Percentiles rank a stretch among this genome's conserved stretches.
Conservation (phyloP, 37 sponge, comb jelly and placozoan species). For the Diacarnus erythraeanus region DNA sequence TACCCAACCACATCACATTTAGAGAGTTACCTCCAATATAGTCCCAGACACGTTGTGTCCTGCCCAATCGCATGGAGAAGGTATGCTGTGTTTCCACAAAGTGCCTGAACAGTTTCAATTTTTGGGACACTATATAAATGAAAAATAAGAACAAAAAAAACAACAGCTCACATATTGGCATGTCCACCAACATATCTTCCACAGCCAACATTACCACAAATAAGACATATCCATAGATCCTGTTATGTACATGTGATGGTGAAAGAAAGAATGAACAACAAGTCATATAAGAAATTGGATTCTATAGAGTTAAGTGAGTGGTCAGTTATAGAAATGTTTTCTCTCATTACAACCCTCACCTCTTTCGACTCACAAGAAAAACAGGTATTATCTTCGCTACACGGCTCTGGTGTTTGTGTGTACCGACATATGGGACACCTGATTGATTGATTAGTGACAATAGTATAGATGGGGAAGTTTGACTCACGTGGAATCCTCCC, state of each 20-base stretch:
- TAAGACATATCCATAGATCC: conserved; percentile 95
- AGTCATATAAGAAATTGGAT: no score
- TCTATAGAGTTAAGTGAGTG: no score
- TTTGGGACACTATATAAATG: not conserved
- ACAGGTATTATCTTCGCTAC: conserved; percentile 66
- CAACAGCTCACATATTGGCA: conserved; percentile 61
- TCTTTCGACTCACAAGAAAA: conserved; percentile 71
- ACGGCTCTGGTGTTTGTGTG: conserved; percentile 77
- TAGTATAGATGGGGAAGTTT: not conserved
- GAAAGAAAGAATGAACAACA: no score
- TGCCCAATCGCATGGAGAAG: conserved; percentile 90
- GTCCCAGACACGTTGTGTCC: conserved; percentile 92
- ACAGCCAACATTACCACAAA: conserved; percentile 98
- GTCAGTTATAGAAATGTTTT: no score
- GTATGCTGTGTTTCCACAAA: conserved; percentile 90
- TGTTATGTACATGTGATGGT: conserved; percentile 15
- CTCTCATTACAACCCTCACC: conserved; percentile 33
- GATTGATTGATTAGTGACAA: not conserved
- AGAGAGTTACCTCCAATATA: conserved; percentile 79
- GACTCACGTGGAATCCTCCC: conserved; percentile 90
- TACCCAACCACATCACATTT: not conserved
- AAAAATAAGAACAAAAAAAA: no score
- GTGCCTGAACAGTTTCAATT: conserved; percentile 42
- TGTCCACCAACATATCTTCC: conserved; percentile 91
- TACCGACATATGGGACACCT: conserved; percentile 90